Evolutionary conservation across 2,797 vertebrate genomes (phyloP).

Genomic region (Falco novaeseelandiae): DNA sequence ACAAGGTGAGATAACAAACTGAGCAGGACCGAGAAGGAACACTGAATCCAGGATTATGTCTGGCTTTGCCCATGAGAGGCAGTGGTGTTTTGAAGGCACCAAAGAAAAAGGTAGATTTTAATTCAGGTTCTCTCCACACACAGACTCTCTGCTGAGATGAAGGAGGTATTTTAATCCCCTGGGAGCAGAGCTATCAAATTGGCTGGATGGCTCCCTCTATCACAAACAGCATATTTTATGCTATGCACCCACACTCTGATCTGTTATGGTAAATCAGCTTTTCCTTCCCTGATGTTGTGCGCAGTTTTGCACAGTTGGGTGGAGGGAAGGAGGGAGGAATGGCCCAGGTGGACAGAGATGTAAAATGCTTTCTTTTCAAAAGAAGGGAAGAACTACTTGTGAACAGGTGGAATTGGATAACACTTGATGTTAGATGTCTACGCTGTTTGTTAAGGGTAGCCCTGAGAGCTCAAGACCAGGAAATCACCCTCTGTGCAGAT

Average conservation of each 20-base stretch:
- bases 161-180: conserved; percentile 16
- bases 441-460: background rate
- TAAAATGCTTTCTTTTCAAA: background rate
- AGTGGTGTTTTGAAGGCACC: conserved; percentile 6
- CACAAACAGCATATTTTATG: conserved; percentile 41
- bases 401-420: conserved; percentile 9
- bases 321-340: background rate
- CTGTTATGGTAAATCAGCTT: background rate
- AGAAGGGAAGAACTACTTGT: background rate
- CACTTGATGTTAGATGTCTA: background rate
- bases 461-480: background rate
- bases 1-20: background rate
- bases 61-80: conserved; percentile 23
- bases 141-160: background rate
- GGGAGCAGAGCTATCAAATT: conserved; percentile 33
- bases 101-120: conserved; percentile 44
- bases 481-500: conserved; percentile 34
- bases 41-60: background rate
- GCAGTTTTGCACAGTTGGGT: background rate
- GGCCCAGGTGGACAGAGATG: background rate
- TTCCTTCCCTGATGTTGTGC: background rate
- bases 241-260: background rate
- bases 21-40: background rate
- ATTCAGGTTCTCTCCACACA: conserved; percentile 17
- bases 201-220: conserved; percentile 4